Percentiles rank a stretch among this genome's conserved stretches.
These are phyloP conservation scores for Cheumatopsyche charites DNA, from an alignment of 1,140 invertebrate species.

Conservation along the genomic window DNA sequence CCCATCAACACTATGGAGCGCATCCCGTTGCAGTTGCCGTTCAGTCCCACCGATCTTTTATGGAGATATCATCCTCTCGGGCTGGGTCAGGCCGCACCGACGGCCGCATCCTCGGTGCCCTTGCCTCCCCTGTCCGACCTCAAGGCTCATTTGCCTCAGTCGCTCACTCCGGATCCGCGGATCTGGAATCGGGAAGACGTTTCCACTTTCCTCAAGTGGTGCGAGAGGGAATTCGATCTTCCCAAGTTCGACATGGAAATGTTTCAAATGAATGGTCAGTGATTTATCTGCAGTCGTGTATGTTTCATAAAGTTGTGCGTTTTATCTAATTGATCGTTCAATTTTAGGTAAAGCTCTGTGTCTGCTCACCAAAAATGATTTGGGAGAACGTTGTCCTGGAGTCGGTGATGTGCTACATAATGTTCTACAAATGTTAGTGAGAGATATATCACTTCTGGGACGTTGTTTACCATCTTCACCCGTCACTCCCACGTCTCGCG, in stretches of 20 bases:
- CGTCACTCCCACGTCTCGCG: conserved; percentile 81
- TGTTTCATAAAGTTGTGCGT: background rate
- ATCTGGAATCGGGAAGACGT: conserved; percentile 92
- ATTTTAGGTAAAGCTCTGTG: conserved; percentile 84
- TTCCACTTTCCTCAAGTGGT: conserved; percentile 85
- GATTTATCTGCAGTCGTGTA: background rate
- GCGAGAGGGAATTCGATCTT: conserved; percentile 90
- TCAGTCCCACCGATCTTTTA: conserved; percentile 71
- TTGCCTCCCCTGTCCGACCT: conserved; percentile 78
- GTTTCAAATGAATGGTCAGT: conserved; percentile 95
- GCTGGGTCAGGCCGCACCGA: conserved; percentile 66
- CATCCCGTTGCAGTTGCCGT: conserved; percentile 56
- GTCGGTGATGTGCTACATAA: conserved; percentile 94
- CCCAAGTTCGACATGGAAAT: conserved; percentile 90
- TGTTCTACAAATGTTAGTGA: conserved; percentile 85
- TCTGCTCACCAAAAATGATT: conserved; percentile 85
- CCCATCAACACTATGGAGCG: conserved; percentile 61
- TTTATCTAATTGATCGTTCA: conserved; percentile 32
- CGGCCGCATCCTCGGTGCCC: conserved; percentile 62
- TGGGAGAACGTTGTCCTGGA: conserved; percentile 87
- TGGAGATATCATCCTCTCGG: conserved; percentile 79
- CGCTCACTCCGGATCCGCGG: conserved; percentile 84
- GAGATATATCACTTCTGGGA: conserved; percentile 77
- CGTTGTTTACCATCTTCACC: conserved; percentile 81
- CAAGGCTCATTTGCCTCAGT: conserved; percentile 81